Conservation (phyloP, 2,888 invertebrate species). For the Eudasyphora cyanicolor region DNA sequence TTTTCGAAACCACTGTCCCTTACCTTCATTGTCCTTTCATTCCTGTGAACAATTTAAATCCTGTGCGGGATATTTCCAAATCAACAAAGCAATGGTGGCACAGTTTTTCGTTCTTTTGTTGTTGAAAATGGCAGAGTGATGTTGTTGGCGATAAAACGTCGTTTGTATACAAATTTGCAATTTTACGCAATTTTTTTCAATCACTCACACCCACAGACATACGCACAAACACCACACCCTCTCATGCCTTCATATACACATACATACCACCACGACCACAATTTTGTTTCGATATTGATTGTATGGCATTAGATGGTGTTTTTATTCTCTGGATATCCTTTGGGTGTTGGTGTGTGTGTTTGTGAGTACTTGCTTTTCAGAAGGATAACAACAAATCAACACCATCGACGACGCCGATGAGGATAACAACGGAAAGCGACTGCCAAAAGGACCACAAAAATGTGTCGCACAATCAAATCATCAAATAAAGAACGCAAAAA, state of each 20-base stretch:
- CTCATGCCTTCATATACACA: neutral
- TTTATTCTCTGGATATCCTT: neutral
- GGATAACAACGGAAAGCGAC: too few species aligned
- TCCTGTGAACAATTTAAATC: neutral
- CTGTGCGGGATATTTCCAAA: constrained; percentile 42
- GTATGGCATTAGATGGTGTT: constrained; percentile 2
- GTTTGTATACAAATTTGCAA: constrained; percentile 44
- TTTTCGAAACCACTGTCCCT: too few species aligned
- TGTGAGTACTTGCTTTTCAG: neutral
- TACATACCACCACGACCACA: neutral
- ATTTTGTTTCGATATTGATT: neutral
- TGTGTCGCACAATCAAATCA: constrained; percentile 30
- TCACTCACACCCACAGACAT: neutral
- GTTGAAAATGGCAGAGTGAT: neutral
- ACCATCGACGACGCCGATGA: neutral
- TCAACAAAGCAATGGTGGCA: constrained; percentile 52
- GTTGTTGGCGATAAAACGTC: constrained; percentile 25
- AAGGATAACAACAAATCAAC: constrained; percentile 9
- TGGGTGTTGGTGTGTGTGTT: neutral
- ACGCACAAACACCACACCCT: too few species aligned
- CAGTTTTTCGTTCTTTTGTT: constrained; percentile 28
- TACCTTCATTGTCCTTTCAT: too few species aligned
- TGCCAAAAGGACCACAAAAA: constrained; percentile 11
- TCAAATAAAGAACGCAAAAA: constrained; percentile 6
- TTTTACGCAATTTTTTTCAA: constrained; percentile 46